Evolutionary conservation across 2,113 vertebrate genomes (phyloP).

Genomic region (Eleginops maclovinus): DNA sequence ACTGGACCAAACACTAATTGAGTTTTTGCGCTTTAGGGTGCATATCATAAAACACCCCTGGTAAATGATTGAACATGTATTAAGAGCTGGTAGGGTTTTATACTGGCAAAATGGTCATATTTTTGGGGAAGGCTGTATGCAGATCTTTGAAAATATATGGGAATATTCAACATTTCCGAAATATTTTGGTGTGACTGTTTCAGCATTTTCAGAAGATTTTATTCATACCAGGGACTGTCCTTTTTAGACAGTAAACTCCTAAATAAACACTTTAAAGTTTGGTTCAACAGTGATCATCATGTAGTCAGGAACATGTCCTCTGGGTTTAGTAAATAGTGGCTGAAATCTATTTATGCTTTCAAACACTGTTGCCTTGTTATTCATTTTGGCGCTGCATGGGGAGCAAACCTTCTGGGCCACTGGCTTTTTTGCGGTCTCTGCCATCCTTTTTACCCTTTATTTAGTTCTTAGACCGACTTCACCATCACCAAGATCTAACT

Average conservation of each 20-base stretch:
- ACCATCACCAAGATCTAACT: slow-evolving; percentile 31
- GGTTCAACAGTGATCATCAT: background rate
- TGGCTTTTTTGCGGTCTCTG: slow-evolving; percentile 55
- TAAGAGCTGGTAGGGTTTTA: background rate
- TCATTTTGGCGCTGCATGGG: slow-evolving; percentile 37
- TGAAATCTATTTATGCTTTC: background rate
- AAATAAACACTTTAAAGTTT: background rate
- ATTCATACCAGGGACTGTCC: background rate
- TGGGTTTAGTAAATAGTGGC: background rate
- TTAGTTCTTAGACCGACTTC: background rate
- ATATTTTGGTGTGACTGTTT: too few species aligned
- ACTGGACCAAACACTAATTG: background rate
- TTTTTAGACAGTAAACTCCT: background rate
- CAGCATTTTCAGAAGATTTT: too few species aligned
- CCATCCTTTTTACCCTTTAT: background rate
- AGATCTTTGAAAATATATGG: too few species aligned
- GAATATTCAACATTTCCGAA: background rate
- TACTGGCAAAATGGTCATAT: background rate
- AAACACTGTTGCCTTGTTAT: background rate
- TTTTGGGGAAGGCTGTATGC: background rate
- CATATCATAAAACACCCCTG: background rate
- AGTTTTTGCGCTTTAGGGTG: background rate
- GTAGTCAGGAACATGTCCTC: background rate
- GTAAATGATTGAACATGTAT: background rate
- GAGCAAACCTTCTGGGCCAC: slow-evolving; percentile 56